Evolutionary conservation across 2,888 invertebrate genomes (phyloP), one percentile per base, ranked within the genome.

Genomic region (Drosophila sordidula): DNA sequence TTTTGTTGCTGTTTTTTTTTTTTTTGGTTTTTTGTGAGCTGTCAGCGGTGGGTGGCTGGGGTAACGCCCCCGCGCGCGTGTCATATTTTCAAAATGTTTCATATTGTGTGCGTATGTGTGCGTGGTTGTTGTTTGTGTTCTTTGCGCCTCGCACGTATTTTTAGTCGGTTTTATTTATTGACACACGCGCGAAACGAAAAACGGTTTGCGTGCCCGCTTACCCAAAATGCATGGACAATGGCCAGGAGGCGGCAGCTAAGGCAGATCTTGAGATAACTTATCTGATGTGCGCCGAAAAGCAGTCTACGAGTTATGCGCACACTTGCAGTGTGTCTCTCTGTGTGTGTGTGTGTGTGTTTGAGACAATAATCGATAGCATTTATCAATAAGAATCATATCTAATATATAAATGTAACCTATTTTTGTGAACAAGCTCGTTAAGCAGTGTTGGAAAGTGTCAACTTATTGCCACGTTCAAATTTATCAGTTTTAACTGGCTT

Each of bases 141-240:
- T 52, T 59, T 56, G n/a, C 32, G 46, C 45, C 51, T 72, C 42
- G 65, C 74, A 69, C 69, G 83, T 83, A 81, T 81, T 81, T 81
- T 83, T 83, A 81, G 81, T 80, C 67, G 47, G 61, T 68, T 70
- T 83, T 83, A 83, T 83, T 83, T 83, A 83, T 81, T 81, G 84
- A 80, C 73, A 80, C 83, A 81, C 79, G 80, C 80, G 83, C 80
- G 58, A 70, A 69, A 65, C 58, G 59, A 65, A 57, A 70, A 74
- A 70, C 58, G 62, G 52, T 74, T 73, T 70, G 54, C 57, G 52
- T 69, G 45, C 59, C 56, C 54, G 69, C 74, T 55, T 29, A 14
- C 36, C 51, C 59, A 69, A 18, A 18, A 42, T 42, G 42, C 26
- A 55, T 47, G 51, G 34, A 29, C 32, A 51, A 34, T 49, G 29